These are phyloP conservation scores for Desmophyllum pertusum DNA, from an alignment of 92 coral and sea anemone species.

Conservation along the genomic window DNA sequence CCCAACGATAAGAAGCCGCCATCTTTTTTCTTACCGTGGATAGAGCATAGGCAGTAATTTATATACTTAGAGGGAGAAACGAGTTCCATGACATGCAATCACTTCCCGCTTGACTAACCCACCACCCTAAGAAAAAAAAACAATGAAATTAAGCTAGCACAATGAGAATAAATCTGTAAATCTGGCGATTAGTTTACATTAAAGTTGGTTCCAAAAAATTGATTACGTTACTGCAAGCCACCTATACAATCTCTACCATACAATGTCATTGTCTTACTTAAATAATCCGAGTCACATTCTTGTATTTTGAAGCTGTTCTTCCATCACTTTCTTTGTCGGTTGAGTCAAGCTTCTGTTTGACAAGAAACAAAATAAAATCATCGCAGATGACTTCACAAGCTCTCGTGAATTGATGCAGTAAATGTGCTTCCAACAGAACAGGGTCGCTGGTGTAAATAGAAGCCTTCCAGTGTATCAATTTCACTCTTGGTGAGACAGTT, in stretches of 20 bases:
- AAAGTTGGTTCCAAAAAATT: too few relatives aligned
- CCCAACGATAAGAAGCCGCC: too few relatives aligned
- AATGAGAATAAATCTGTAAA: too few relatives aligned
- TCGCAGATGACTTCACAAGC: constrained; percentile 38
- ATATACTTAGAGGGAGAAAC: too few relatives aligned
- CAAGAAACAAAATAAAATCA: constrained; percentile 41
- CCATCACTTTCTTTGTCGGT: constrained; percentile 58
- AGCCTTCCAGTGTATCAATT: constrained; percentile 41
- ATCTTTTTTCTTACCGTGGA: too few relatives aligned
- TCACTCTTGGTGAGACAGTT: constrained; percentile 23
- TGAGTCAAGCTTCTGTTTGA: constrained; percentile 41
- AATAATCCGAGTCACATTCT: constrained; percentile 33
- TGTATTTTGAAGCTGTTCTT: constrained; percentile 62
- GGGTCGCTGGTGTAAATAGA: constrained; percentile 18
- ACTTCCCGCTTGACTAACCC: too few relatives aligned
- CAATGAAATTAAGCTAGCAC: too few relatives aligned
- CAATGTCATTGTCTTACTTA: constrained; percentile 11
- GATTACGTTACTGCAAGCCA: too few relatives aligned
- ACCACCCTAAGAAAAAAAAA: too few relatives aligned
- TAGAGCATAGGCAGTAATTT: too few relatives aligned
- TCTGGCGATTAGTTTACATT: too few relatives aligned
- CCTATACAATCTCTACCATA: not conserved
- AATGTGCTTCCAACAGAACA: constrained; percentile 23
- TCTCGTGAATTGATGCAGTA: constrained; percentile 27
- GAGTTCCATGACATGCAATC: too few relatives aligned